Evolutionary conservation across 2,797 vertebrate species (phyloP).

Genomic region (Sebastes alutus): DNA sequence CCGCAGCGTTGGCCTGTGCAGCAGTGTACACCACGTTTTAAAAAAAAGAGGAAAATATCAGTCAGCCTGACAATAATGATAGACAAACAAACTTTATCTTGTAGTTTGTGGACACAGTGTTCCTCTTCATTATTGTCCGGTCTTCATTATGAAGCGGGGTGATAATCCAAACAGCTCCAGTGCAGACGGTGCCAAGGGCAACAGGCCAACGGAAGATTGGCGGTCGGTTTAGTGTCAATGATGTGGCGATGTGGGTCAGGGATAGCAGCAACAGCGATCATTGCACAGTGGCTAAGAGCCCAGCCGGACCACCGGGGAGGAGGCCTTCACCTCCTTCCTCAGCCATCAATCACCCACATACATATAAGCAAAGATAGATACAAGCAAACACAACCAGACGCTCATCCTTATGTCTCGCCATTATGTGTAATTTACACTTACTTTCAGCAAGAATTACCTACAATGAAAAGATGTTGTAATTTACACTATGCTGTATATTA

Average conservation of each 20-base stretch:
- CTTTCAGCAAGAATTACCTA: slow-evolving; percentile 2
- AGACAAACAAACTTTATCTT: slow-evolving; percentile 72
- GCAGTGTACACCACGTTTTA: slow-evolving; percentile 3
- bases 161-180: slow-evolving; percentile 69
- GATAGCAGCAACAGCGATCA: slow-evolving; percentile 76
- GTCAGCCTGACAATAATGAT: slow-evolving; percentile 55
- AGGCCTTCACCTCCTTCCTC: slow-evolving; percentile 74
- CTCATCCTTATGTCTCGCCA: slow-evolving; percentile 42
- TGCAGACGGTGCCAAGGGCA: slow-evolving; percentile 62
- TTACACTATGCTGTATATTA: slow-evolving; percentile 21
- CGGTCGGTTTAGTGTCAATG: slow-evolving; percentile 81
- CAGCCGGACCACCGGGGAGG: slow-evolving; percentile 82
- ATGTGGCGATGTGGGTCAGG: slow-evolving; percentile 81
- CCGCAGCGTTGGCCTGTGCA: slow-evolving; percentile 51
- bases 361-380: slow-evolving; percentile 72
- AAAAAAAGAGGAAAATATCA: slow-evolving; percentile 41
- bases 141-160: slow-evolving; percentile 59
- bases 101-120: slow-evolving; percentile 68
- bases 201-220: slow-evolving; percentile 72
- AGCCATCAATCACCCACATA: slow-evolving; percentile 73
- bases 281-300: slow-evolving; percentile 82
- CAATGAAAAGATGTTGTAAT: slow-evolving; percentile 7
- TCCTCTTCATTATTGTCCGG: slow-evolving; percentile 65
- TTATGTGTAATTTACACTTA: slow-evolving; percentile 33
- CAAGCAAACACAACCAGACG: slow-evolving; percentile 66